Conservation (phyloP, 1,140 invertebrate species). For the Spodoptera litura region DNA sequence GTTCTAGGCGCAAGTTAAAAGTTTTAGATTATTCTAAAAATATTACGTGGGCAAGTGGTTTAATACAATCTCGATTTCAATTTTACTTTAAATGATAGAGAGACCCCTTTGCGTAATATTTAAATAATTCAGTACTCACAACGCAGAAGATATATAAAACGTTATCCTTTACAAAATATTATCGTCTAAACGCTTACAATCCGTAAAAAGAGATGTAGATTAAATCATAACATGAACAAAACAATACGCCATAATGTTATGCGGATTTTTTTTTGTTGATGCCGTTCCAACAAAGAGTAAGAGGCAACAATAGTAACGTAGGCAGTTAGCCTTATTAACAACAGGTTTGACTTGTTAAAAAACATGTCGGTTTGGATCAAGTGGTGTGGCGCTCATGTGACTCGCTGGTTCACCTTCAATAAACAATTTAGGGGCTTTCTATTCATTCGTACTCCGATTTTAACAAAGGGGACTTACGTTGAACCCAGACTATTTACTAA, state of each 20-base stretch:
- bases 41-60: no score
- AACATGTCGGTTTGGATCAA: slow-evolving; percentile 27
- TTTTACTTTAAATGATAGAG: no score
- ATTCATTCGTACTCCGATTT: not conserved
- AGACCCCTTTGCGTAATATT: no score
- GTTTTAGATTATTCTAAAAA: no score
- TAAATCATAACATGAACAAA: slow-evolving; percentile 26
- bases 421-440: slow-evolving; percentile 8
- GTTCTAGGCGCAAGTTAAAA: no score
- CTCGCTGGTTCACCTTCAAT: slow-evolving; percentile 26
- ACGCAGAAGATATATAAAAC: not conserved
- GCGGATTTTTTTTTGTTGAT: slow-evolving; percentile 36
- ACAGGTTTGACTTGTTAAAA: slow-evolving; percentile 39
- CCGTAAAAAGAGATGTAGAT: slow-evolving; percentile 14
- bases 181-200: not conserved
- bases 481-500: not conserved
- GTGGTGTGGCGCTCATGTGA: slow-evolving; percentile 10
- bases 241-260: slow-evolving; percentile 32
- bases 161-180: not conserved
- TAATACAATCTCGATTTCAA: no score
- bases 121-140: no score
- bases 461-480: not conserved
- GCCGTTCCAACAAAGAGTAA: slow-evolving; percentile 38
- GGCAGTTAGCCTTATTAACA: slow-evolving; percentile 36
- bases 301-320: slow-evolving; percentile 40